Evolutionary conservation across 2,888 invertebrate species (phyloP).

Genomic region (Alviniconcha strummeri): DNA sequence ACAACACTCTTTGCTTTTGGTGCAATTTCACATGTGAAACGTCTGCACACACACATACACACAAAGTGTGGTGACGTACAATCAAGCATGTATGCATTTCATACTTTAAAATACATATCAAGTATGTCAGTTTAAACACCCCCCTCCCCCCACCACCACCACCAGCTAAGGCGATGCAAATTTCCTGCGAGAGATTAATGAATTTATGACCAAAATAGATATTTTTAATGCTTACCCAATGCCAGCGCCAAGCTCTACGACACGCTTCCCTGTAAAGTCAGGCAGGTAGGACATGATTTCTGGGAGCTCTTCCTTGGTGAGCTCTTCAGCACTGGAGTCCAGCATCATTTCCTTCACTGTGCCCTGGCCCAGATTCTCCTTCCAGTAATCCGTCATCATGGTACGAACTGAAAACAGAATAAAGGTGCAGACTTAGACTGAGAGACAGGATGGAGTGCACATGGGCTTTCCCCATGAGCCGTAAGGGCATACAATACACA

Average conservation of each 20-base stretch:
- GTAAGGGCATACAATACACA: neutral
- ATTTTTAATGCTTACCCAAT: conserved; percentile 73
- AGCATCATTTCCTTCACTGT: conserved; percentile 75
- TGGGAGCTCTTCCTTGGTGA: conserved; percentile 72
- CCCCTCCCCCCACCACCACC: no score
- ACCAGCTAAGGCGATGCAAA: no score
- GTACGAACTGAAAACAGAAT: conserved; percentile 9
- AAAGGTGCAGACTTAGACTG: neutral
- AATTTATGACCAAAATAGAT: no score
- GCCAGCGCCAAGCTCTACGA: conserved; percentile 77
- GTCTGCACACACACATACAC: conserved; percentile 59
- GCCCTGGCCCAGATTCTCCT: conserved; percentile 66
- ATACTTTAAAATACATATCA: neutral
- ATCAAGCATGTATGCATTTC: neutral
- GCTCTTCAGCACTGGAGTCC: conserved; percentile 71
- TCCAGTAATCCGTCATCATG: conserved; percentile 65
- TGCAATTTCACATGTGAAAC: conserved; percentile 76
- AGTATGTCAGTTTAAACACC: no score
- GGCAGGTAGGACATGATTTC: conserved; percentile 76
- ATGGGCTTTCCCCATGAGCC: no score
- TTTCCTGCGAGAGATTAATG: no score
- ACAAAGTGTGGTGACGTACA: no score
- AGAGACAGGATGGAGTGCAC: neutral
- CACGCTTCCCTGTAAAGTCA: conserved; percentile 70
- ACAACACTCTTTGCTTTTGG: conserved; percentile 73